These are phyloP conservation scores for Phainopepla nitens DNA, from an alignment of 2,113 vertebrate genomes.

Conservation along the genomic window DNA sequence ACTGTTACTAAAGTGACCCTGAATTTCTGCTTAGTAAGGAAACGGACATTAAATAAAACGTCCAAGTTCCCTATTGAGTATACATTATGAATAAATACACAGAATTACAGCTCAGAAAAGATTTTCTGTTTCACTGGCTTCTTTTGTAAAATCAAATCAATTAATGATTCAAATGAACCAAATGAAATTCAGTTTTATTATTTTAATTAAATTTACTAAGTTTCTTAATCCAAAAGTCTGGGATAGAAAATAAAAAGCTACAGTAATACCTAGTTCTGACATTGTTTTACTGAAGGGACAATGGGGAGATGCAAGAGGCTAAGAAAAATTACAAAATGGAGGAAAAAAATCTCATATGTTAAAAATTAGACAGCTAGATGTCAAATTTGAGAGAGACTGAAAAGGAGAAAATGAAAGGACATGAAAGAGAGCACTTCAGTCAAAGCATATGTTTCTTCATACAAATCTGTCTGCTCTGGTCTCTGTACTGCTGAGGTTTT, in stretches of 20 bases:
- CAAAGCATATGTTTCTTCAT: neutral
- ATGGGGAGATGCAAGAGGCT: rapidly evolving
- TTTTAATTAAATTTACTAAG: neutral
- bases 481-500: neutral
- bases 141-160: neutral
- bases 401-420: neutral
- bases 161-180: neutral
- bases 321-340: neutral
- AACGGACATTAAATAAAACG: neutral
- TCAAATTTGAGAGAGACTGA: neutral
- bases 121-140: neutral
- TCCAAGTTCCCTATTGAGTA: neutral
- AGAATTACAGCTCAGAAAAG: neutral
- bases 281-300: neutral
- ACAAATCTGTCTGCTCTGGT: neutral
- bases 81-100: neutral
- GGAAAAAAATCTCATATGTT: neutral
- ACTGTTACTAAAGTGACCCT: neutral
- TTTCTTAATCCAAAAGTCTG: neutral
- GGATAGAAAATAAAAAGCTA: neutral
- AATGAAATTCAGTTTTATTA: neutral
- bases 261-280: neutral
- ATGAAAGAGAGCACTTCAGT: neutral
- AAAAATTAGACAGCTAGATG: neutral
- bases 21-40: neutral